Evolutionary conservation across 2,113 vertebrate genomes (phyloP).

Genomic region (Quiscalus mexicanus): DNA sequence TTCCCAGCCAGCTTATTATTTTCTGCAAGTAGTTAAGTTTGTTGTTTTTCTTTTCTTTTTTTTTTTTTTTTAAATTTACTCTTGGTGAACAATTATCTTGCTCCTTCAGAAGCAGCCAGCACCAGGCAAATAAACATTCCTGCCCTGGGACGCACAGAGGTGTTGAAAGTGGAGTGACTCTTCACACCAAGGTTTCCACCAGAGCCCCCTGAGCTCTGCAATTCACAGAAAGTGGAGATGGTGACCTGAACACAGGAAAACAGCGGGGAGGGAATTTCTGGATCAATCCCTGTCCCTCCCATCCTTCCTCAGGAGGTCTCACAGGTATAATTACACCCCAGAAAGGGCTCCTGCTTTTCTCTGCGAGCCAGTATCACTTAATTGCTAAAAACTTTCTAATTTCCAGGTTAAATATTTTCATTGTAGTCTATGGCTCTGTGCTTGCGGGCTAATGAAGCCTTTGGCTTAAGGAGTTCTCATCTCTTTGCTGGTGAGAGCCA

Average conservation of each 20-base stretch:
- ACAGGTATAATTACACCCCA: fast-evolving
- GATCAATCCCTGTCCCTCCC: not conserved
- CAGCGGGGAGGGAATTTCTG: not conserved
- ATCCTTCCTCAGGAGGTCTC: not conserved
- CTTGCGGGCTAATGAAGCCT: not conserved
- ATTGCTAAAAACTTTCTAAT: not conserved
- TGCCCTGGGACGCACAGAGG: not conserved
- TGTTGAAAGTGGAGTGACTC: not conserved
- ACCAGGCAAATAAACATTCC: not conserved
- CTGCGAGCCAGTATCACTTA: not conserved
- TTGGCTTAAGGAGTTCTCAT: not conserved
- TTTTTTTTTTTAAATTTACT: constrained; percentile 6
- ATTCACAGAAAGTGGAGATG: not conserved
- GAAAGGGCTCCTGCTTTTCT: not conserved
- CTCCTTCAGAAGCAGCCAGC: constrained; percentile 27
- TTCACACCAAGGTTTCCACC: not conserved
- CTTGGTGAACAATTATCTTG: constrained; percentile 39
- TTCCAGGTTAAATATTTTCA: constrained; percentile 29
- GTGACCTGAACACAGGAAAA: not conserved
- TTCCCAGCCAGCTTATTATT: constrained; percentile 55
- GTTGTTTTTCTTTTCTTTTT: not conserved
- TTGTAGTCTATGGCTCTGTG: not conserved
- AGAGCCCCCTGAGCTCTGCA: not conserved
- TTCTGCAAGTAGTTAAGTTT: constrained; percentile 25
- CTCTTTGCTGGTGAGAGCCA: not conserved